A percentile compares a stretch with the other conserved stretches of the same genome.
Conservation (phyloP, 1,140 invertebrate species). For the Macrobrachium nipponense region DNA sequence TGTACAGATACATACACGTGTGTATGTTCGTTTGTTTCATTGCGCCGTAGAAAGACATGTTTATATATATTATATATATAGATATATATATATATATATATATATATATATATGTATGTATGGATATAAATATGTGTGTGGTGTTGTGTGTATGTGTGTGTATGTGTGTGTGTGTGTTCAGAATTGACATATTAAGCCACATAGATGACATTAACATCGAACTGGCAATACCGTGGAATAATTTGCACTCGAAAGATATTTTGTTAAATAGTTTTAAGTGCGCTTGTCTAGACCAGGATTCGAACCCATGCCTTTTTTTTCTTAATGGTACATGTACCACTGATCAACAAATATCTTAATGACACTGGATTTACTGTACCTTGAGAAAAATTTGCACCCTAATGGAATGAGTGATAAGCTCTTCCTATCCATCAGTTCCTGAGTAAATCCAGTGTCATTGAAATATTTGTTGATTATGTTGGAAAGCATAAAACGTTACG, state of each 20-base stretch:
- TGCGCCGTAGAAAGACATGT: not conserved
- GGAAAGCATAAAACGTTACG: not conserved
- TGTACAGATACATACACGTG: not conserved
- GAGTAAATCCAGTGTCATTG: too few species aligned
- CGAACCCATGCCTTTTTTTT: too few species aligned
- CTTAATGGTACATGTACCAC: too few species aligned
- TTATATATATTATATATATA: slow-evolving; percentile 11
- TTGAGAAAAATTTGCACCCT: too few species aligned
- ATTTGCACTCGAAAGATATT: too few species aligned
- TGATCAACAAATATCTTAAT: too few species aligned
- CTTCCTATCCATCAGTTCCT: too few species aligned
- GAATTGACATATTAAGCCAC: not conserved
- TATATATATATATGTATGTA: slow-evolving; percentile 39
- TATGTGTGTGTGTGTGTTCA: not conserved
- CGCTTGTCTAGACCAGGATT: too few species aligned
- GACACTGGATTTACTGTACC: too few species aligned
- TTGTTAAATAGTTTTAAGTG: too few species aligned
- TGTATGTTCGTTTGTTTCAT: not conserved
- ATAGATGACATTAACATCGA: not conserved
- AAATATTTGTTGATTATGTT: not conserved
- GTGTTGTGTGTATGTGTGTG: slow-evolving; percentile 25
- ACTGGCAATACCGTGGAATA: not conserved
- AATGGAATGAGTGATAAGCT: too few species aligned
- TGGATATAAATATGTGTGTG: slow-evolving; percentile 27
- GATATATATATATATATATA: slow-evolving; percentile 38